phyloP scores from a whole-genome alignment of 2,888 invertebrate species.

The Synanthedon tipuliformis region DNA sequence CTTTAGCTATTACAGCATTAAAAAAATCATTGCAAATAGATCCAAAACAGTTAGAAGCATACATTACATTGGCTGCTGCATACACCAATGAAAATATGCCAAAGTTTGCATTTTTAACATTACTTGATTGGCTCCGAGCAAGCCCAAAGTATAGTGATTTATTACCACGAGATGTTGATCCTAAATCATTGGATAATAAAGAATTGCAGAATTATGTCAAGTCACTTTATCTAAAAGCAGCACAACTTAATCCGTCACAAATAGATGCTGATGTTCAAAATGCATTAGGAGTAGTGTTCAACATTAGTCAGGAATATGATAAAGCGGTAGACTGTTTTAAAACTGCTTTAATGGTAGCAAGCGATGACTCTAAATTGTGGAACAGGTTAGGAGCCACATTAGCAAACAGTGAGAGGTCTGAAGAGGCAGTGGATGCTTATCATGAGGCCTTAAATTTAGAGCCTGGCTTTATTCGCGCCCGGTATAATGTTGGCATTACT shows the following conservation, averaged over 20 bases:
- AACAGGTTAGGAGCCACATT: conserved; percentile 97
- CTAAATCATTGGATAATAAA: conserved; percentile 49
- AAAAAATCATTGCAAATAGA: conserved; percentile 85
- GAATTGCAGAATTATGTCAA: conserved; percentile 74
- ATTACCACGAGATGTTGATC: conserved; percentile 65
- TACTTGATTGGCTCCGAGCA: conserved; percentile 81
- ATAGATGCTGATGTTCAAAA: conserved; percentile 93
- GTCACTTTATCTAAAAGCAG: conserved; percentile 82
- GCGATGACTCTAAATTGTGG: conserved; percentile 91
- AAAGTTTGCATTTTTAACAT: conserved; percentile 85
- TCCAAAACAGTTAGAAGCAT: conserved; percentile 82
- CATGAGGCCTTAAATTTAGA: conserved; percentile 89
- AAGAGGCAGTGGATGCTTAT: conserved; percentile 97
- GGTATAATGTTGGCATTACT: conserved; percentile 98
- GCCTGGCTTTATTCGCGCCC: conserved; percentile 95
- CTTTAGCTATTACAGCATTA: conserved; percentile 90
- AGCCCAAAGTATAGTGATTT: conserved; percentile 87
- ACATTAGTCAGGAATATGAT: conserved; percentile 92
- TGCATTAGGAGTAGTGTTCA: conserved; percentile 95
- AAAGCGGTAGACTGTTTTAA: conserved; percentile 97
- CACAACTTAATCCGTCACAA: conserved; percentile 77
- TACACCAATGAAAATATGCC: conserved; percentile 97
- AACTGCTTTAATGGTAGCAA: conserved; percentile 85
- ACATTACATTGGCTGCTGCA: conserved; percentile 92
- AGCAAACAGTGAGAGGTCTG: conserved; percentile 94